Evolutionary conservation across 1,140 invertebrate genomes (phyloP).

Genomic region (Drosophila sechellia): DNA sequence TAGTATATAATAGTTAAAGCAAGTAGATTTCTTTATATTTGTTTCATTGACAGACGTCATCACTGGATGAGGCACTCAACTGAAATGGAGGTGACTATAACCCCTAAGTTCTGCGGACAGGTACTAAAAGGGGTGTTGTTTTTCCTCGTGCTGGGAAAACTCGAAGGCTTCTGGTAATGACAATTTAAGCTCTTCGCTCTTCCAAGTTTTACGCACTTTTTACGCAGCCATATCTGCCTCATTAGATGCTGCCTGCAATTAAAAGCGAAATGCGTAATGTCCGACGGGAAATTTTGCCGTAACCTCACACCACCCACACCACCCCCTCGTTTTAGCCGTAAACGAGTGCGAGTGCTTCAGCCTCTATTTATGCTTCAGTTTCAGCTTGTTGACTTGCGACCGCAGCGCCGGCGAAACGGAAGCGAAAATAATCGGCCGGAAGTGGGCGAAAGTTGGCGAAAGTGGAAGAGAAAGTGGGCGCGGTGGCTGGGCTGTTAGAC

Average conservation of each 20-base stretch:
- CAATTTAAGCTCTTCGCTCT: slow-evolving; percentile 33
- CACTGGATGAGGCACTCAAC: slow-evolving; percentile 20
- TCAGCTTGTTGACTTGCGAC: slow-evolving; percentile 44
- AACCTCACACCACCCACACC: not conserved
- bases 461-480: not conserved
- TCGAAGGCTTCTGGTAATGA: slow-evolving; percentile 4
- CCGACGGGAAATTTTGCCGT: slow-evolving; percentile 5
- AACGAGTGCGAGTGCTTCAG: slow-evolving; percentile 16
- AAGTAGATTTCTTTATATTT: not conserved
- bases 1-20: no score
- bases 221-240: slow-evolving; percentile 55
- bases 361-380: slow-evolving; percentile 4
- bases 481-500: not conserved
- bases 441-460: slow-evolving; percentile 1
- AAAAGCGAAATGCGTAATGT: slow-evolving; percentile 39
- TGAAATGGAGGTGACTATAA: slow-evolving; percentile 13
- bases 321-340: slow-evolving; percentile 2
- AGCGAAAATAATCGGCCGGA: slow-evolving; percentile 31
- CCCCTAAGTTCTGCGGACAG: slow-evolving; percentile 20
- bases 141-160: not conserved
- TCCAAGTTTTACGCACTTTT: slow-evolving; percentile 63
- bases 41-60: not conserved
- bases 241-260: slow-evolving; percentile 56
- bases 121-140: not conserved
- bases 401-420: slow-evolving; percentile 16